Evolutionary conservation across 2,888 invertebrate genomes (phyloP).

Genomic region (Unio delphinus): DNA sequence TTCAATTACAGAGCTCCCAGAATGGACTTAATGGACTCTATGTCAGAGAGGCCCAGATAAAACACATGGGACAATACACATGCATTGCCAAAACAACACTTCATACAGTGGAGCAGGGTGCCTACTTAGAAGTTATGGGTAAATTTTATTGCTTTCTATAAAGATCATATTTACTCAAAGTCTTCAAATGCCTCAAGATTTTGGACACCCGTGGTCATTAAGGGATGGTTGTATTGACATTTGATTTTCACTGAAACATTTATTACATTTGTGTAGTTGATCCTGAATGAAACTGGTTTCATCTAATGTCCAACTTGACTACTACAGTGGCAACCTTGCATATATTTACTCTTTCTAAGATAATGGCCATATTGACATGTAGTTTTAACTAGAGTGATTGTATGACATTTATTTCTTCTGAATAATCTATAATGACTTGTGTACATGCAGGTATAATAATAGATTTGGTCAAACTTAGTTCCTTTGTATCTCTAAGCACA

Average conservation of each 20-base stretch:
- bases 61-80: constrained; percentile 91
- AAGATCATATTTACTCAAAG: neutral
- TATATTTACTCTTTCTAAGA: too few species aligned
- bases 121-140: constrained; percentile 40
- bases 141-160: constrained; percentile 3
- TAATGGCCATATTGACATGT: too few species aligned
- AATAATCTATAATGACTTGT: too few species aligned
- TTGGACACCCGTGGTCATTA: too few species aligned
- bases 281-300: too few species aligned
- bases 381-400: too few species aligned
- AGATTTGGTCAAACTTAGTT: too few species aligned
- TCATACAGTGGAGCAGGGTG: constrained; percentile 31
- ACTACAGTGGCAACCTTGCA: too few species aligned
- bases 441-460: too few species aligned
- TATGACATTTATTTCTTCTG: too few species aligned
- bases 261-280: neutral
- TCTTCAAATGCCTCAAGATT: neutral
- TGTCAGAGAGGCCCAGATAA: constrained; percentile 84
- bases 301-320: too few species aligned
- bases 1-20: constrained; percentile 41
- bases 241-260: neutral
- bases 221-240: neutral
- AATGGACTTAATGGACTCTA: constrained; percentile 58
- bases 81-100: constrained; percentile 85
- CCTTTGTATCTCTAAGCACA: too few species aligned